Evolutionary conservation across 1,140 invertebrate genomes (phyloP).

Genomic region (Microplitis demolitor): DNA sequence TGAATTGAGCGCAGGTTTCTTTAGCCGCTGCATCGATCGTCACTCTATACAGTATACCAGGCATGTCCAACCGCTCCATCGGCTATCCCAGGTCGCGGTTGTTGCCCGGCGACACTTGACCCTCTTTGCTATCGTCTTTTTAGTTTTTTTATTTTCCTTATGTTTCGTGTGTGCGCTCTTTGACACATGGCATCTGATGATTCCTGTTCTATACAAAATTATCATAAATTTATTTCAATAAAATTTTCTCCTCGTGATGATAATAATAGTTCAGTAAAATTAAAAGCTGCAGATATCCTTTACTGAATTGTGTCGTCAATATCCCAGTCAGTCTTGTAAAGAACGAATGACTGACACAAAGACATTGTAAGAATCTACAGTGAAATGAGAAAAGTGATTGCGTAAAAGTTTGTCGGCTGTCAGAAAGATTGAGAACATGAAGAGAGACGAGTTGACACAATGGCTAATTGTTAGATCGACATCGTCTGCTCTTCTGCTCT

Average conservation of each 20-base stretch:
- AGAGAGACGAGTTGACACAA: no score
- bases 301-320: neutral
- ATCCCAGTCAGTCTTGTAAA: no score
- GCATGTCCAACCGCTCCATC: conserved; percentile 19
- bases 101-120: conserved; percentile 23
- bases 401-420: no score
- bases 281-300: neutral
- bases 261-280: neutral
- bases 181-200: conserved; percentile 8
- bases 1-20: conserved; percentile 14
- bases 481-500: no score
- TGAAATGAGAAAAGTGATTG: no score
- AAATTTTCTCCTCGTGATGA: neutral
- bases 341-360: no score
- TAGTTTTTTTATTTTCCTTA: neutral
- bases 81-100: conserved; percentile 22
- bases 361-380: no score
- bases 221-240: neutral
- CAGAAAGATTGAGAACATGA: no score
- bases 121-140: neutral
- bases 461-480: no score
- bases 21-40: conserved; percentile 19
- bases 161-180: neutral
- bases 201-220: neutral
- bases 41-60: conserved; percentile 10